Conservation (phyloP, 2,797 vertebrate genomes). For the Natrix natrix region DNA sequence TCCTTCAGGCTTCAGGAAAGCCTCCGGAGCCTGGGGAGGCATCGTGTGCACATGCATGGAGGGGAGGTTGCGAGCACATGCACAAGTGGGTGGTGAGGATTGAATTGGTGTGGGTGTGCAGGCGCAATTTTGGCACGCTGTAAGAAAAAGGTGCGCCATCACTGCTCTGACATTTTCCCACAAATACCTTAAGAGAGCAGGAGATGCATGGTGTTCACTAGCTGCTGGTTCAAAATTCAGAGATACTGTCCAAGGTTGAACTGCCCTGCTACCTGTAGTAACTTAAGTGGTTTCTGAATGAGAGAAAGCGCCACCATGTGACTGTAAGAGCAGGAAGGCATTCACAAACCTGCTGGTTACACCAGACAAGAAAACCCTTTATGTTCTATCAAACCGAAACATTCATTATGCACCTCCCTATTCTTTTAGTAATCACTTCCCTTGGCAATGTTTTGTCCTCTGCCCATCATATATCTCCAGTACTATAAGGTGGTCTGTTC, state of each 20-base stretch:
- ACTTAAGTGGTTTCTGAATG: not conserved
- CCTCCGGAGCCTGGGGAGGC: too few species aligned
- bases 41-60: too few species aligned
- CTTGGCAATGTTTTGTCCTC: too few species aligned
- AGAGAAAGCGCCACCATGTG: not conserved
- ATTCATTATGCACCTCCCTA: not conserved
- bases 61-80: too few species aligned
- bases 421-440: not conserved
- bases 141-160: too few species aligned
- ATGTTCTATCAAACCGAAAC: not conserved
- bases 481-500: not conserved
- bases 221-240: not conserved
- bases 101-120: too few species aligned
- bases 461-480: not conserved
- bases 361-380: not conserved
- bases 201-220: not conserved
- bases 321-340: not conserved
- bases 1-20: too few species aligned
- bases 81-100: too few species aligned
- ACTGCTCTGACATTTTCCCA: not conserved
- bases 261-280: not conserved
- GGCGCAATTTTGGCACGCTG: too few species aligned
- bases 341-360: not conserved
- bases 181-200: not conserved
- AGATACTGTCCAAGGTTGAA: not conserved